A percentile compares a stretch with the other conserved stretches of the same genome.
phyloP scores from a whole-genome alignment of 2,797 vertebrate genomes.

The Sebastes cheni region DNA sequence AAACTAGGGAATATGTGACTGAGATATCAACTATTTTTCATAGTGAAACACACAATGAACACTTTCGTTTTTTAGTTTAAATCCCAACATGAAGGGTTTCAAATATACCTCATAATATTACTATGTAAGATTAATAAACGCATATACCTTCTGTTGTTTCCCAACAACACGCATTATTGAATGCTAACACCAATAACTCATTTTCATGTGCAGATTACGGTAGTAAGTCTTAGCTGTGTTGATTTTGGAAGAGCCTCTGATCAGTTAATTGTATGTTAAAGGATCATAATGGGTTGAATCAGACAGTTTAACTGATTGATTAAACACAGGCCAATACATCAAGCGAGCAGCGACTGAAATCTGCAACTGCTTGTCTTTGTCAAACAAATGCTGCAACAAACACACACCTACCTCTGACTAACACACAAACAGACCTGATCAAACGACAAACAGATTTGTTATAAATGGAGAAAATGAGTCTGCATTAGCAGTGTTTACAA shows the following conservation, averaged over 20 bases:
- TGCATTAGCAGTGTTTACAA: neutral
- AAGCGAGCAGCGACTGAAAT: neutral
- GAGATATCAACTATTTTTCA: neutral
- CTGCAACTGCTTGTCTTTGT: neutral
- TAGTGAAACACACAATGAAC: neutral
- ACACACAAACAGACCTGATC: conserved; percentile 9
- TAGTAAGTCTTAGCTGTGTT: neutral
- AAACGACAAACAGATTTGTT: conserved; percentile 8
- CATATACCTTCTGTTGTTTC: neutral
- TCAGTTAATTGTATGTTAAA: conserved; percentile 11
- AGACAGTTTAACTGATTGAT: neutral
- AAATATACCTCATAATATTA: neutral
- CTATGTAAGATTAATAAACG: neutral
- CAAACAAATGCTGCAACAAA: conserved; percentile 15
- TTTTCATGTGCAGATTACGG: neutral
- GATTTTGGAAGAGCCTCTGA: neutral
- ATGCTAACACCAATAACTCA: neutral
- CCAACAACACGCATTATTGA: neutral
- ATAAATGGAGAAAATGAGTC: conserved; percentile 3
- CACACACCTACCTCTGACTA: neutral
- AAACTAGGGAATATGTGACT: neutral
- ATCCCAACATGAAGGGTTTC: neutral
- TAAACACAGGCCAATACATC: neutral
- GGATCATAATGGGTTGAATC: neutral
- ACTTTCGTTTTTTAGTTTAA: neutral